Evolutionary conservation across 2,113 vertebrate genomes (phyloP), one percentile per base, ranked within the genome.

Genomic region (Circaetus cinerascens): DNA sequence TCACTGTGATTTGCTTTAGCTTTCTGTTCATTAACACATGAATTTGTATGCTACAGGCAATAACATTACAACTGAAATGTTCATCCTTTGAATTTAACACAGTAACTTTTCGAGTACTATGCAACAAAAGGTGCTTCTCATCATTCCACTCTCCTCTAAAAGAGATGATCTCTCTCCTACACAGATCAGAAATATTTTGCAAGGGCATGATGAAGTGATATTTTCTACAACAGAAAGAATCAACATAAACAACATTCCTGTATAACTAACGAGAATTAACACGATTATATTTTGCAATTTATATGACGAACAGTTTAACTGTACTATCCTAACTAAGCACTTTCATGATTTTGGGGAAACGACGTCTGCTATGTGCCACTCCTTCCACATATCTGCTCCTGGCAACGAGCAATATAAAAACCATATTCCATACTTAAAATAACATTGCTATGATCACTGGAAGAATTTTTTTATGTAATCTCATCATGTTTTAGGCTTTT

Each of bases 381-480:
- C n/a, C 81, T 66, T 11, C 80, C 60, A n/a, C 30, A 0, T n/a
- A 63, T 30, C 64, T 75, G 48, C 46, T 92, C 91, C 46, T 69
- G 56, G 63, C 75, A 96, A 57, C 36, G 0, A 73, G 17, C 18
- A 81, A 50, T 13, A 50, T 8, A 57, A 76, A 79, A 91, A 38
- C 11, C 56, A 7, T 8, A 57, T 2, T 48, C 36, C 13, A 20
- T 11, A 13, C 38, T 57, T n/a, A 57, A 60, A 86, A 45, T n/a
- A 69, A 48, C 27, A 30, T 0, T 38, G 10, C 14, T 50, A 74
- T 0, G 2, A 15, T 14, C 34, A 51, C 16, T 13, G 8, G 5
- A 51, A 16, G 2, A 59, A 14, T 19, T 68, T 68, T 68, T 55
- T 53, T 29, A 30, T 1, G 11, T 32, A 53, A 38, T 40, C 13